A percentile compares a stretch with the other conserved stretches of the same genome.
These are phyloP conservation scores for Taurulus bubalis DNA, from an alignment of 2,113 vertebrate species.

Conservation along the genomic window DNA sequence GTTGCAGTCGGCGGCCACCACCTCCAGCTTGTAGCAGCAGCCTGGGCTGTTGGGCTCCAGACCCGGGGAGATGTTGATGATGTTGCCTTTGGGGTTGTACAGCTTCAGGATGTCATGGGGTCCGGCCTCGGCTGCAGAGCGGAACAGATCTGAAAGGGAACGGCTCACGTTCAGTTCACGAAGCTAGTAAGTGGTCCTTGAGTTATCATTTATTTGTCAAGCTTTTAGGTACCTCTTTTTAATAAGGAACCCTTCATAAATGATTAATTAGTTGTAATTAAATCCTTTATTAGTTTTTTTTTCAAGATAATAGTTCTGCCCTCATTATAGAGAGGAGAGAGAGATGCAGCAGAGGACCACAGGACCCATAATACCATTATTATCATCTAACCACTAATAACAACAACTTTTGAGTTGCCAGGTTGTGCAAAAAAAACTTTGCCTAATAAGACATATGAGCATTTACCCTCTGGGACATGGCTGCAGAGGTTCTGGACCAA, in stretches of 20 bases:
- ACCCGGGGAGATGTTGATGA: constrained; percentile 85
- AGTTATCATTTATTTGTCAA: not conserved
- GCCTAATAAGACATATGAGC: not conserved
- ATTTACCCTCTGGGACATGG: not conserved
- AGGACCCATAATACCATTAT: not conserved
- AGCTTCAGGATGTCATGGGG: constrained; percentile 86
- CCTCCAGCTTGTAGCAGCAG: constrained; percentile 84
- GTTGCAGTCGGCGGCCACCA: constrained; percentile 84
- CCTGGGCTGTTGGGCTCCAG: constrained; percentile 79
- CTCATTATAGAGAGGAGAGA: too few species aligned
- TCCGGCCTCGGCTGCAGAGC: constrained; percentile 83
- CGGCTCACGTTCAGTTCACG: not conserved
- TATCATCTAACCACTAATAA: not conserved
- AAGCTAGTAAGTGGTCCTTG: too few species aligned
- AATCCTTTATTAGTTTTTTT: not conserved
- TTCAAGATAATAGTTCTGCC: too few species aligned
- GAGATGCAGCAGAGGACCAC: not conserved
- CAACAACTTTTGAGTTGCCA: not conserved
- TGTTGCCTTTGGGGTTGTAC: constrained; percentile 85
- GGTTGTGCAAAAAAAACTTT: not conserved
- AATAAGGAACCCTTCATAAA: not conserved
- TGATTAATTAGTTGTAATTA: too few species aligned
- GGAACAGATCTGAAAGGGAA: constrained; percentile 79
- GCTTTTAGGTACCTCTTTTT: not conserved
- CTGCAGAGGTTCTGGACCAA: not conserved